Base-by-base conservation (phyloP, 1,140 invertebrate genomes). In the Drosophila guanche region DNA sequence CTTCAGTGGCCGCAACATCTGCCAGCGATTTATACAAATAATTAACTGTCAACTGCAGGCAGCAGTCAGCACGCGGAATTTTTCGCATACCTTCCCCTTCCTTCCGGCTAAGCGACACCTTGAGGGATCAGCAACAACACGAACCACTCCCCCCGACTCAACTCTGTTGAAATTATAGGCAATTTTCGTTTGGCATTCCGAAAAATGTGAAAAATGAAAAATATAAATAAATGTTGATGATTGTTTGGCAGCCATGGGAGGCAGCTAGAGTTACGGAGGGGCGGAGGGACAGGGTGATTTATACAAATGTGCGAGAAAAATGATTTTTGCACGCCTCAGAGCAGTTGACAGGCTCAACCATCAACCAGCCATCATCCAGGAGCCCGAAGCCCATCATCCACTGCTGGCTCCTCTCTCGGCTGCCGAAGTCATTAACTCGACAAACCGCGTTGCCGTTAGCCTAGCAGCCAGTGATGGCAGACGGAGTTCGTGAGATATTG, bases 401-500 rank as follows among this genome's bases (percentile, higher is more conserved):
- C 14, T 66, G 70, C 58, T 53, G 72, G 72, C 54, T 73, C 63
- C 61, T 50, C 42, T 29, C 42, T 29, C 81, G 67, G 65, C 81
- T 86, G 81, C 50, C 74, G 68, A 76, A 81, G 81, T 86, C 81
- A 88, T 86, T 88, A 86, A 86, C 81, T 86, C 83, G 76, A 81
- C 79, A 85, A 85, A 85, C 81, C 81, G 77, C 81, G 69, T 46
- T 70, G 57, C 51, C 71, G 73, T 41, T 62, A 76, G 41, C n/a
- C 22, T 27, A 54, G 12, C 20, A 50, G 27, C 47, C 65, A 74
- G 70, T 27, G 70, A 63, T 74, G 70, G 50, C 4, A 62, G 22
- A 22, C 12, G 23, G 0, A 41, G 12, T 14, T 4, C 3, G 25
- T 7, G 1, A 23, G 40, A 33, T n/a, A 25, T 29, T 46, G 14